Conservation (phyloP, 1,140 invertebrate species). For the Leptopilina clavipes region DNA sequence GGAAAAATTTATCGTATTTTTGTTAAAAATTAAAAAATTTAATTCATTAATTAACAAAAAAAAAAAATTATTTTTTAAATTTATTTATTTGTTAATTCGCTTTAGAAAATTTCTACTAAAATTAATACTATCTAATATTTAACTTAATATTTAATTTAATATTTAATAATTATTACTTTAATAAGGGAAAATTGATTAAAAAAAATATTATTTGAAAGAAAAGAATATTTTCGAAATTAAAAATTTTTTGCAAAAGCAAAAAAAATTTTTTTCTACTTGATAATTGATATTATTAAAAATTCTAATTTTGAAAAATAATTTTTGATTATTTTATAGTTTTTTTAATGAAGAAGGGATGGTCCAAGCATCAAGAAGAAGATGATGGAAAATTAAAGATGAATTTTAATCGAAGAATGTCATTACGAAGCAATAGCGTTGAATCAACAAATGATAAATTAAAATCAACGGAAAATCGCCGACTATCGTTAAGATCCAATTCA, state of each 20-base stretch:
- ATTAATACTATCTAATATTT: too few species aligned
- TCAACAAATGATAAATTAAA: slow-evolving; percentile 44
- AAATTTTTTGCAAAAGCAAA: not conserved
- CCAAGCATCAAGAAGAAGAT: slow-evolving; percentile 40
- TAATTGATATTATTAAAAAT: too few species aligned
- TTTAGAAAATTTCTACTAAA: too few species aligned
- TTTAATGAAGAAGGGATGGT: slow-evolving; percentile 44
- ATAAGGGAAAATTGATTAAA: too few species aligned
- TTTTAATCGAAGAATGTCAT: slow-evolving; percentile 35
- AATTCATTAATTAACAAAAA: not conserved
- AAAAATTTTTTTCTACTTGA: not conserved
- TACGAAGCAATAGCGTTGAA: slow-evolving; percentile 41
- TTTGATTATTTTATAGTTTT: slow-evolving; percentile 47
- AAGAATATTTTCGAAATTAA: too few species aligned
- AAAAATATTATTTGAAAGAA: too few species aligned
- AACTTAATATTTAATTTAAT: too few species aligned
- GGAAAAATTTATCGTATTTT: not conserved
- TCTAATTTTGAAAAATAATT: not conserved
- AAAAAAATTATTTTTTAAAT: too few species aligned
- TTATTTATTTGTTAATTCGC: too few species aligned
- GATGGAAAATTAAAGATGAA: slow-evolving; percentile 31
- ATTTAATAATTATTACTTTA: too few species aligned
- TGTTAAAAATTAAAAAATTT: too few species aligned
- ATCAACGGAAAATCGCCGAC: slow-evolving; percentile 50
- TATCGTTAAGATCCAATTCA: slow-evolving; percentile 54